Base-by-base conservation (phyloP, 2,888 invertebrate genomes). In the Drosophila borborema region DNA sequence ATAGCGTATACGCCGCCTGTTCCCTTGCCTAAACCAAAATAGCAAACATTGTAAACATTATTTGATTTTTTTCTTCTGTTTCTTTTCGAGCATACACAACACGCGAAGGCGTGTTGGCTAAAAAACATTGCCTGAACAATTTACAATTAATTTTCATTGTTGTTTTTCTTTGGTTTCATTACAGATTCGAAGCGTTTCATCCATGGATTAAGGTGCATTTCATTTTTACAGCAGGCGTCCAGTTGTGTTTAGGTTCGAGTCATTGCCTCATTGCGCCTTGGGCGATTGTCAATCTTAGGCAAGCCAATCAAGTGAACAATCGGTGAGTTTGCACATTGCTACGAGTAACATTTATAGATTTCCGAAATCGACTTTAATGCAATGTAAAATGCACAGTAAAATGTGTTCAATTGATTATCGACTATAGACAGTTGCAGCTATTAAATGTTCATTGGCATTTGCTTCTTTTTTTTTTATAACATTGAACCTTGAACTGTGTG, bases 251-350 rank as follows among this genome's bases (percentile, higher is more conserved):
- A 53, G 63, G 14, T 53, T 67, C 34, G 28, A 40, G 45, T 70
- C 54, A 72, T 85, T 79, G 74, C 64, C 65, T 68, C 53, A 64
- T 64, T 59, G 65, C 49, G 68, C 72, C 64, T 58, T 48, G 59
- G 67, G 64, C 56, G 62, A 69, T 71, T 66, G 88, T 82, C 86
- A 85, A 77, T 85, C 90, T 87, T 81, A 89, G 84, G 89, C 87
- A 73, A 65, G 71, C 51, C 48, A 65, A 63, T 40, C 72, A 68
- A 60, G 68, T 64, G 43, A 73, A 66, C 59, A 60, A 58, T 65
- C 72, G 89, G 79, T 85, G 81, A 89, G 81, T 74, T 70, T 61
- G 81, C 84, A 79, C 63, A 67, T 28, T 28, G 28, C 46, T 61
- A 54, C n/a, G 18, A 58, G 45, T 43, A 14, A 34, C 23, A 28